Evolutionary conservation across 2,888 invertebrate species (phyloP).

Genomic region (Linyphia triangularis): DNA sequence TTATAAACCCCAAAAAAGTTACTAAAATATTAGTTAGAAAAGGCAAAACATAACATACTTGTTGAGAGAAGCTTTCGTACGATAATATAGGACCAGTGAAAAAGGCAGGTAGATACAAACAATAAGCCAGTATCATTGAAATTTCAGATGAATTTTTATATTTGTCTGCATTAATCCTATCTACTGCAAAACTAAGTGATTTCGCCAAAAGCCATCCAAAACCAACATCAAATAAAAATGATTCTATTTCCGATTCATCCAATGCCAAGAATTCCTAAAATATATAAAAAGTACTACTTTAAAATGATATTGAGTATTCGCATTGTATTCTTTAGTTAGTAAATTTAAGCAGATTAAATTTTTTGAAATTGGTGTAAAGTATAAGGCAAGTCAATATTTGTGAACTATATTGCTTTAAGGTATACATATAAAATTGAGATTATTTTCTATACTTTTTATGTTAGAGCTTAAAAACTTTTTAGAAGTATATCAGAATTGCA

Average conservation of each 20-base stretch:
- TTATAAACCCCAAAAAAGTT: no score
- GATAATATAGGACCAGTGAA: constrained; percentile 90
- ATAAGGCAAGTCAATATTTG: no score
- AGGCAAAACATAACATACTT: neutral
- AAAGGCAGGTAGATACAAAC: constrained; percentile 90
- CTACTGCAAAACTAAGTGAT: constrained; percentile 88
- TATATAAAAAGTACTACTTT: constrained; percentile 16
- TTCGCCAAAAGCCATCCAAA: constrained; percentile 82
- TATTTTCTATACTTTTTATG: neutral
- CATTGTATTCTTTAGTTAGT: neutral
- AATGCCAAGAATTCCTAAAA: constrained; percentile 52
- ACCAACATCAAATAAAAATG: constrained; percentile 84
- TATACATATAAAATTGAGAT: neutral
- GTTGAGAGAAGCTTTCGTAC: constrained; percentile 10
- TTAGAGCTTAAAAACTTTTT: neutral
- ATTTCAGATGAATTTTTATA: constrained; percentile 75
- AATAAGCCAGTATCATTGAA: constrained; percentile 85
- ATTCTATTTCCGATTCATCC: constrained; percentile 41
- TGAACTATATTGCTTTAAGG: no score
- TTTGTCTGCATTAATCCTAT: constrained; percentile 78
- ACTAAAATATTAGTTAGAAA: neutral
- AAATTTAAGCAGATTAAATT: neutral
- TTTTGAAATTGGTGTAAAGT: neutral
- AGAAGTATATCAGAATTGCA: no score
- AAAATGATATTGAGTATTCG: no score